Percentiles rank a stretch among this genome's conserved stretches.
These are phyloP conservation scores for Marasmarcha lunaedactyla DNA, from an alignment of 2,888 invertebrate genomes.

Conservation along the genomic window DNA sequence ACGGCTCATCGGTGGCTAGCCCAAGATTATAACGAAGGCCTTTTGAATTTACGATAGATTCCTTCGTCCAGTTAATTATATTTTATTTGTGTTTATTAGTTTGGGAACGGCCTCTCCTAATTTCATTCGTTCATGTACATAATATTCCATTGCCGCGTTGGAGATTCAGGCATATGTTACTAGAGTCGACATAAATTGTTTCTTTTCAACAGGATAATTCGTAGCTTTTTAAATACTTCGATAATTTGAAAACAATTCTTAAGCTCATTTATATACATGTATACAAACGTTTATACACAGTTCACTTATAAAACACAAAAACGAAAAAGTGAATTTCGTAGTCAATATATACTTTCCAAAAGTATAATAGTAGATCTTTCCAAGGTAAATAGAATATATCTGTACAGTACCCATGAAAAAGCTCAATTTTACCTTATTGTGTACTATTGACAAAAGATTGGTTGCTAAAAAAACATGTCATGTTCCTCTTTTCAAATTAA, in stretches of 20 bases:
- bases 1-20: conserved; percentile 9
- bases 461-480: conserved; percentile 21
- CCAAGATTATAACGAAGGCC: conserved; percentile 17
- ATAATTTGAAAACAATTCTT: not conserved
- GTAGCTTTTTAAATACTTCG: not conserved
- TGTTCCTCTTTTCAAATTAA: conserved; percentile 21
- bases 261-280: not conserved
- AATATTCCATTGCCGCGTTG: no score
- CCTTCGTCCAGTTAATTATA: no score
- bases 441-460: conserved; percentile 30
- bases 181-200: no score
- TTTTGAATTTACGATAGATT: no score
- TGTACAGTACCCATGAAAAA: no score
- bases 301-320: not conserved
- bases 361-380: no score
- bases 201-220: not conserved
- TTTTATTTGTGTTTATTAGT: no score
- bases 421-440: conserved; percentile 36
- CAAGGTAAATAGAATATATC: no score
- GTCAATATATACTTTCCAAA: conserved; percentile 25
- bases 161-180: no score
- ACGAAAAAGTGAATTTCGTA: conserved; percentile 7
- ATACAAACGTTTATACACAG: not conserved
- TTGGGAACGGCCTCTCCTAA: no score
- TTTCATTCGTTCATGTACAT: no score